Percentiles rank a stretch among this genome's conserved stretches.
phyloP scores from a whole-genome alignment of 2,797 vertebrate genomes.

The Phalloptychus januarius region DNA sequence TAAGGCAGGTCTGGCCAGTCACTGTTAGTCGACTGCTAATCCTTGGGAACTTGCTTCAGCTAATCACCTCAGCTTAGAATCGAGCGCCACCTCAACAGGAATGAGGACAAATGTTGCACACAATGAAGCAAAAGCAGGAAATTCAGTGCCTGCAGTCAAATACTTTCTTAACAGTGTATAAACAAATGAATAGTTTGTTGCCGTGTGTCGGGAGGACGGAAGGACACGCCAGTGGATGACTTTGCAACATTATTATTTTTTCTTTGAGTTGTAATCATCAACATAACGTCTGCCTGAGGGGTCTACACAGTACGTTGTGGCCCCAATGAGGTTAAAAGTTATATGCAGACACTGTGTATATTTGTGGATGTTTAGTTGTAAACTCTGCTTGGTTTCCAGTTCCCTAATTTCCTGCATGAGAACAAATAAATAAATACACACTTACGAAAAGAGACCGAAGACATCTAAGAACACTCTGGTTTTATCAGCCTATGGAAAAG shows the following conservation, averaged over 20 bases:
- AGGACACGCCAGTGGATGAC: constrained; percentile 65
- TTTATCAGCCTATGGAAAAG: constrained; percentile 33
- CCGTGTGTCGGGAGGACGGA: constrained; percentile 56
- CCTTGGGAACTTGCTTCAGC: constrained; percentile 67
- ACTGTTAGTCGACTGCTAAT: constrained; percentile 70
- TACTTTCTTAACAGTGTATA: constrained; percentile 49
- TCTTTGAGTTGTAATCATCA: constrained; percentile 67
- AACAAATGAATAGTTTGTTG: constrained; percentile 69
- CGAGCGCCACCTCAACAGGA: constrained; percentile 46
- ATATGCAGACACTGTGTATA: constrained; percentile 77
- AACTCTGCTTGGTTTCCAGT: constrained; percentile 76
- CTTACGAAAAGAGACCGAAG: constrained; percentile 70
- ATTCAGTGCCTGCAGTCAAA: constrained; percentile 47
- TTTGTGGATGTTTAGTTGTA: constrained; percentile 81
- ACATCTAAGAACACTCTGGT: constrained; percentile 39
- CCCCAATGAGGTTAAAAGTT: constrained; percentile 67
- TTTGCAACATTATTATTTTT: constrained; percentile 65
- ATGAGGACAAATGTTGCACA: constrained; percentile 52
- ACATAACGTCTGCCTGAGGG: constrained; percentile 63
- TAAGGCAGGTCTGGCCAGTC: constrained; percentile 63
- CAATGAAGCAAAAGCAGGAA: constrained; percentile 71
- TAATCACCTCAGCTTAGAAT: constrained; percentile 63
- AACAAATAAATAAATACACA: constrained; percentile 79
- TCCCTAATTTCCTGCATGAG: constrained; percentile 81
- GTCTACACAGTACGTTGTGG: constrained; percentile 61